A percentile compares a stretch with the other conserved stretches of the same genome.
These are phyloP conservation scores for Pseudococcus viburni DNA, from an alignment of 2,888 invertebrate species.

Conservation along the genomic window DNA sequence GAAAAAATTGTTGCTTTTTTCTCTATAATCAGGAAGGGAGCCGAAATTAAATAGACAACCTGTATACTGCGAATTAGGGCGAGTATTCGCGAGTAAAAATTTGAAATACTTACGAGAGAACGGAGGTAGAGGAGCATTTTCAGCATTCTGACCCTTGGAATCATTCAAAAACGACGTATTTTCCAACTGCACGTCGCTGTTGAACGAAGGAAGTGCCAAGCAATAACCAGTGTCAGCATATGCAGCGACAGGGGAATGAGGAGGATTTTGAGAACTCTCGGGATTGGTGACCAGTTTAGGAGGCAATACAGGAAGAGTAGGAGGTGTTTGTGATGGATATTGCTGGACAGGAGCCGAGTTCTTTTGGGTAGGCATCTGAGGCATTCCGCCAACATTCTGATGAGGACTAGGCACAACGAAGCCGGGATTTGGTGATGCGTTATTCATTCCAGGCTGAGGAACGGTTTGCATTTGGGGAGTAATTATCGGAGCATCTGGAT, in stretches of 20 bases:
- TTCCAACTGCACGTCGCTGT: neutral
- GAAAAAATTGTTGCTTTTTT: too few relatives aligned
- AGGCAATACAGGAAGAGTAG: neutral
- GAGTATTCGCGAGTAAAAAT: too few relatives aligned
- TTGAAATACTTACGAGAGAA: too few relatives aligned
- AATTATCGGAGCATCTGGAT: constrained; percentile 50
- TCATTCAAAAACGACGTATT: neutral
- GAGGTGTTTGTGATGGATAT: neutral
- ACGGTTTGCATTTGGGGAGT: neutral
- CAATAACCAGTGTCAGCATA: neutral
- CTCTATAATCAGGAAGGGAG: too few relatives aligned
- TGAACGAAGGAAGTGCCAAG: neutral
- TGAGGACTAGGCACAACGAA: constrained; percentile 12
- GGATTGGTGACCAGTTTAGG: neutral
- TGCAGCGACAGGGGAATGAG: neutral
- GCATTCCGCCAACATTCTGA: neutral
- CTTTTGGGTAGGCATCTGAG: neutral
- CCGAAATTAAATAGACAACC: too few relatives aligned
- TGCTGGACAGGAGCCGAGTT: neutral
- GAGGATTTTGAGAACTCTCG: neutral
- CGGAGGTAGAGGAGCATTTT: too few relatives aligned
- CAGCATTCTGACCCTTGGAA: too few relatives aligned
- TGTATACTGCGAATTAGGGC: too few relatives aligned
- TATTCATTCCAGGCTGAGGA: neutral
- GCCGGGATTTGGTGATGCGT: neutral